These are phyloP conservation scores for Protophormia terraenovae DNA, from an alignment of 2,888 invertebrate genomes.

Conservation along the genomic window DNA sequence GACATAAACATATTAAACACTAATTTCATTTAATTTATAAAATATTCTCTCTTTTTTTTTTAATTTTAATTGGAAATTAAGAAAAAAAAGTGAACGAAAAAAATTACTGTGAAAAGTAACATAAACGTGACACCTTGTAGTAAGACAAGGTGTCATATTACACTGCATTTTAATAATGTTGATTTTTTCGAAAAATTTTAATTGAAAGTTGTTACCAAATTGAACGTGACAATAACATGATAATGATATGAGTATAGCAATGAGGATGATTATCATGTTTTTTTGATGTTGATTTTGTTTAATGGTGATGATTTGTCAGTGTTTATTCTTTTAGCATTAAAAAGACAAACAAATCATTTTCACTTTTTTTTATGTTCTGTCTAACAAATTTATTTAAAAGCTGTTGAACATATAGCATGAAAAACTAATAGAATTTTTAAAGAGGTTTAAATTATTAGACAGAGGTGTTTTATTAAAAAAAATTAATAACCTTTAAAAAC, in stretches of 20 bases:
- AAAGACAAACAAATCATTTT: background rate
- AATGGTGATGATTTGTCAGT: background rate
- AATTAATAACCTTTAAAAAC: no score
- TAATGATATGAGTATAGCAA: background rate
- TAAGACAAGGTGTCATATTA: conserved; percentile 45
- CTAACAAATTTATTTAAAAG: background rate
- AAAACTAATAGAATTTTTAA: no score
- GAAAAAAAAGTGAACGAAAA: background rate
- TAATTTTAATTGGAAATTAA: background rate
- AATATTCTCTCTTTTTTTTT: background rate
- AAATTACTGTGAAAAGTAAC: conserved; percentile 4
- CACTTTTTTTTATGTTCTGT: background rate
- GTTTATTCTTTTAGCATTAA: background rate
- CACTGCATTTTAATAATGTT: conserved; percentile 24
- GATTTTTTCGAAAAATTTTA: background rate
- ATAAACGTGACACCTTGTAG: conserved; percentile 31
- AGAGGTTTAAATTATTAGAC: no score
- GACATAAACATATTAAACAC: conserved; percentile 15
- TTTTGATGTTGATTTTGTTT: background rate
- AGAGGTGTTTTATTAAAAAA: no score
- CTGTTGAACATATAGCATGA: background rate
- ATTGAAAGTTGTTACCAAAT: conserved; percentile 25
- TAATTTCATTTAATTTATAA: background rate
- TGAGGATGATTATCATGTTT: background rate
- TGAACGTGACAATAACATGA: conserved; percentile 22